phyloP scores from a whole-genome alignment of 2,797 vertebrate species.

The Lacerta bilineata region DNA sequence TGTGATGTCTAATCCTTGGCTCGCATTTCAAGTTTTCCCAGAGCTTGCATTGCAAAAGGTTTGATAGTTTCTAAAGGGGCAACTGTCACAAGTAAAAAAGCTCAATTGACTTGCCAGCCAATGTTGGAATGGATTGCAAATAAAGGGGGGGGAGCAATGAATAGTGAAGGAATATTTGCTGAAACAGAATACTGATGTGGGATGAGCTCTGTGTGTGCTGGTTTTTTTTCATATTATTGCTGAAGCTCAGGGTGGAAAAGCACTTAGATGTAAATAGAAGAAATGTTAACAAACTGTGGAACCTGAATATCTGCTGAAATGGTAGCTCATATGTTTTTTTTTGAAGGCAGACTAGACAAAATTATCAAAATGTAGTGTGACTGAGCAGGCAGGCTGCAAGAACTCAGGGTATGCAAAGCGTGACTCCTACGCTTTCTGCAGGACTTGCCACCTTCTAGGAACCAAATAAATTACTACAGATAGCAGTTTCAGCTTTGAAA shows the following conservation, averaged over 20 bases:
- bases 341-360: neutral
- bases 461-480: neutral
- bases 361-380: neutral
- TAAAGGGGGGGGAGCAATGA: constrained; percentile 36
- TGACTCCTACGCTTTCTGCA: neutral
- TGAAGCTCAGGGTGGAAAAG: neutral
- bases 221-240: neutral
- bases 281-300: neutral
- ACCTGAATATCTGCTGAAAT: neutral
- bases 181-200: neutral
- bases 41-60: constrained; percentile 21
- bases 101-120: constrained; percentile 18
- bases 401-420: neutral
- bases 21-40: constrained; percentile 69
- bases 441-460: neutral
- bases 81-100: constrained; percentile 23
- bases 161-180: neutral
- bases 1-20: constrained; percentile 77
- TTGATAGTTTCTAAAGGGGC: neutral
- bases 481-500: neutral
- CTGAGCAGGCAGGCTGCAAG: neutral
- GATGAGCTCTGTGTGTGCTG: neutral
- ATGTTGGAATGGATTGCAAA: neutral
- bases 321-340: neutral
- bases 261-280: neutral